These are phyloP conservation scores for Eupithecia exiguata DNA, from an alignment of 2,888 invertebrate species.

Conservation along the genomic window DNA sequence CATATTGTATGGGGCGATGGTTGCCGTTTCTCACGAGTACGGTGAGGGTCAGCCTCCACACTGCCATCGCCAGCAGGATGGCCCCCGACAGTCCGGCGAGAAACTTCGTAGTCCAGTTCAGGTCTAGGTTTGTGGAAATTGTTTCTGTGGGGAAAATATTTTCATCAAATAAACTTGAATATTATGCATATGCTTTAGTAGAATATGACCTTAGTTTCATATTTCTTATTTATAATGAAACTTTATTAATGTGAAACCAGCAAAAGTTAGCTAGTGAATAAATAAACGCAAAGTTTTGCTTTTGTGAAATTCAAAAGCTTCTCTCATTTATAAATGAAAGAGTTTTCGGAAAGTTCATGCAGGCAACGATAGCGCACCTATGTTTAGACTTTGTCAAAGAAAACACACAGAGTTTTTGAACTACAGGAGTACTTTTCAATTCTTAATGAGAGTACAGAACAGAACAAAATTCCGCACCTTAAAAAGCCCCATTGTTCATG, in stretches of 20 bases:
- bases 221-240: conserved; percentile 22
- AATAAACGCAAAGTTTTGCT: conserved; percentile 31
- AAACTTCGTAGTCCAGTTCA: conserved; percentile 21
- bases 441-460: no score
- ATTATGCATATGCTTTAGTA: not conserved
- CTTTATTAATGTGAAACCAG: conserved; percentile 22
- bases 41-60: conserved; percentile 17
- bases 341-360: conserved; percentile 29
- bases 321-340: conserved; percentile 29
- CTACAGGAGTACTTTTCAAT: no score
- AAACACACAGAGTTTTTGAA: conserved; percentile 3
- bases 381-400: not conserved
- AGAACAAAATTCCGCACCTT: not conserved
- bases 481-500: not conserved
- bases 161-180: not conserved
- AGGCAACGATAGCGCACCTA: conserved; percentile 4
- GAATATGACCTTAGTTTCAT: not conserved
- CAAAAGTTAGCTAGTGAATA: conserved; percentile 32
- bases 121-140: conserved; percentile 23
- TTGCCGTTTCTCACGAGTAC: conserved; percentile 17
- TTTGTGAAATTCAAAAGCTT: conserved; percentile 31
- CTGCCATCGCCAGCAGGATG: conserved; percentile 17
- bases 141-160: conserved; percentile 17
- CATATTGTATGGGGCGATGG: conserved; percentile 23
- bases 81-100: conserved; percentile 18